These are phyloP conservation scores for Emberiza fucata DNA, from an alignment of 2,113 vertebrate genomes.

Conservation along the genomic window DNA sequence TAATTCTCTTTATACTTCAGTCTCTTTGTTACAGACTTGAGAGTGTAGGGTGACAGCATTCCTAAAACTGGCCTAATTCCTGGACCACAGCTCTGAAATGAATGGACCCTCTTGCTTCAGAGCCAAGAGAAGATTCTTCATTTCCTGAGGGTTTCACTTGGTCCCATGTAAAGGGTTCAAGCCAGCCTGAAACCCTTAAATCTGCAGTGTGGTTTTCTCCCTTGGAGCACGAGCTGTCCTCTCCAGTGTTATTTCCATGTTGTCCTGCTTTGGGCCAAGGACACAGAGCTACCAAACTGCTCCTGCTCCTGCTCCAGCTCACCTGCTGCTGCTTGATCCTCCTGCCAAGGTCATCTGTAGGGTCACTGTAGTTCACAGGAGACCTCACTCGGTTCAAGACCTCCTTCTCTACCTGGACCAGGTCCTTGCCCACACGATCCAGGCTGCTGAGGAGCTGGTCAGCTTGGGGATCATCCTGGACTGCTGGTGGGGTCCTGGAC, in stretches of 20 bases:
- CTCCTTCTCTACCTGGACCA: slow-evolving; percentile 74
- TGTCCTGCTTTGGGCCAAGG: neutral
- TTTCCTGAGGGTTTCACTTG: neutral
- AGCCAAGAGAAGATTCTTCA: neutral
- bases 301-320: neutral
- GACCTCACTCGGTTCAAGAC: slow-evolving; percentile 75
- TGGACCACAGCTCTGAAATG: neutral
- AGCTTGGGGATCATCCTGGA: slow-evolving; percentile 72
- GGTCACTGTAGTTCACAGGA: slow-evolving; percentile 76
- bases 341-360: slow-evolving; percentile 76
- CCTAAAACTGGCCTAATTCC: neutral
- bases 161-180: neutral
- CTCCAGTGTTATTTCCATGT: neutral
- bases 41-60: neutral
- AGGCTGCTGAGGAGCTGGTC: slow-evolving; percentile 71
- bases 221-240: neutral
- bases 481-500: neutral
- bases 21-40: neutral
- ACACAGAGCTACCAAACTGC: fast-evolving
- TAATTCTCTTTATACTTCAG: neutral
- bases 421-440: slow-evolving; percentile 74
- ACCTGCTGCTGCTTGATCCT: slow-evolving; percentile 86
- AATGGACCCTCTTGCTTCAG: neutral
- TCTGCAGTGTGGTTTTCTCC: neutral
- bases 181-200: neutral